Evolutionary conservation across 1,140 invertebrate species (phyloP).

Genomic region (Drosophila orosa): DNA sequence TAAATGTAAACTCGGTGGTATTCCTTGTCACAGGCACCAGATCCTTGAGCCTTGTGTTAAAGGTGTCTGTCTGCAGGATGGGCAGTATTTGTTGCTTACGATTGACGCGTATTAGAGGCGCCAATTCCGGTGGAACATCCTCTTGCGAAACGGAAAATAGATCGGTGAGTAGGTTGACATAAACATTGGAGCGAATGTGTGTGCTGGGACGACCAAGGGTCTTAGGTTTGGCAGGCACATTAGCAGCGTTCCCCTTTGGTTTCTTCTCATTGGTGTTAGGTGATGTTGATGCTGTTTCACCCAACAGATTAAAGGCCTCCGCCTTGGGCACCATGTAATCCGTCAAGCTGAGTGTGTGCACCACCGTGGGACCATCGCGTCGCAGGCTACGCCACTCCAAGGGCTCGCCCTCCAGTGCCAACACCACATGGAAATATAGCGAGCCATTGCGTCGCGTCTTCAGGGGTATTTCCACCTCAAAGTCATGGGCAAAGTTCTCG

Average conservation of each 20-base stretch:
- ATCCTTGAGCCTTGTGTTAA: slow-evolving; percentile 91
- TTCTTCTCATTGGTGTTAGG: slow-evolving; percentile 52
- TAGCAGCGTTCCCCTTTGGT: background rate
- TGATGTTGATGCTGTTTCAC: slow-evolving; percentile 83
- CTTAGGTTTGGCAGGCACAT: background rate
- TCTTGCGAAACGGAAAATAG: slow-evolving; percentile 85
- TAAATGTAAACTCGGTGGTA: slow-evolving; percentile 86
- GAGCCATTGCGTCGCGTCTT: slow-evolving; percentile 91
- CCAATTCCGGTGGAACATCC: slow-evolving; percentile 87
- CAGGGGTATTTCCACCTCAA: slow-evolving; percentile 88
- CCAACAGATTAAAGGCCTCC: slow-evolving; percentile 90
- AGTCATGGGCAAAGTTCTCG: slow-evolving; percentile 84
- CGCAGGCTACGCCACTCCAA: slow-evolving; percentile 85
- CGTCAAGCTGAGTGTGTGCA: slow-evolving; percentile 87
- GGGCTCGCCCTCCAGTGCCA: slow-evolving; percentile 85
- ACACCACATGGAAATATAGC: slow-evolving; percentile 88
- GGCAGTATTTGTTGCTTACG: slow-evolving; percentile 91
- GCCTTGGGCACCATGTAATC: slow-evolving; percentile 90
- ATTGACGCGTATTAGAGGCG: slow-evolving; percentile 86
- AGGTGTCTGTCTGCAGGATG: slow-evolving; percentile 92
- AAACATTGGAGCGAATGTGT: slow-evolving; percentile 87
- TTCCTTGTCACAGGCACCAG: slow-evolving; percentile 87
- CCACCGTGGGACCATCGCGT: slow-evolving; percentile 85
- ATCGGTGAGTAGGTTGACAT: slow-evolving; percentile 88
- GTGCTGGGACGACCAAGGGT: slow-evolving; percentile 75